Conservation (phyloP, 1,140 invertebrate species). For the Metaphire vulgaris region DNA sequence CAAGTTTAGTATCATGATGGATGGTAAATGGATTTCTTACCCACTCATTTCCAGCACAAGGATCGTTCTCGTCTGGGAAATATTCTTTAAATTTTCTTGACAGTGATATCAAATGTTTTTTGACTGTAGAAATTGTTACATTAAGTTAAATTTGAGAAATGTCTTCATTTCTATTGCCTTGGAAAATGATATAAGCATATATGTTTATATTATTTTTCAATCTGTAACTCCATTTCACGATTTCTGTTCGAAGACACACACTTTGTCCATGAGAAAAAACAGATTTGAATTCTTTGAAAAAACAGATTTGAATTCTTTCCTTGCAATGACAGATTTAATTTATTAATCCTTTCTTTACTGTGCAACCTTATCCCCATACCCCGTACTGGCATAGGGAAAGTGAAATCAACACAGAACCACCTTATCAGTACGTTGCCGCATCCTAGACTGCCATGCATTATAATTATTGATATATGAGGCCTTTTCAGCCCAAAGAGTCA, state of each 20-base stretch:
- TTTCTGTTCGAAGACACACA: neutral
- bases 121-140: neutral
- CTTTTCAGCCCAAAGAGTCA: too few relatives aligned
- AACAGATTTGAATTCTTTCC: neutral
- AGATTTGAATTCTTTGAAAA: too few relatives aligned
- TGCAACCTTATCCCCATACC: too few relatives aligned
- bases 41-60: neutral
- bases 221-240: neutral
- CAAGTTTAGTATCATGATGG: neutral
- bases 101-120: neutral
- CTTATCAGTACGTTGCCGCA: too few relatives aligned
- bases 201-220: neutral
- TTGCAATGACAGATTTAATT: neutral
- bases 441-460: too few relatives aligned
- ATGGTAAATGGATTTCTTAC: neutral
- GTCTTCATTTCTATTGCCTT: neutral
- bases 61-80: neutral
- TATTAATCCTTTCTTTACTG: too few relatives aligned
- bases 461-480: too few relatives aligned
- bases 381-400: too few relatives aligned
- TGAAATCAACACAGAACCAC: too few relatives aligned
- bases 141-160: neutral
- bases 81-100: neutral
- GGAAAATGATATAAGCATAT: neutral
- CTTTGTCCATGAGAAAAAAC: neutral